phyloP scores from a whole-genome alignment of 2,113 vertebrate genomes.

The Thomomys bottae region DNA sequence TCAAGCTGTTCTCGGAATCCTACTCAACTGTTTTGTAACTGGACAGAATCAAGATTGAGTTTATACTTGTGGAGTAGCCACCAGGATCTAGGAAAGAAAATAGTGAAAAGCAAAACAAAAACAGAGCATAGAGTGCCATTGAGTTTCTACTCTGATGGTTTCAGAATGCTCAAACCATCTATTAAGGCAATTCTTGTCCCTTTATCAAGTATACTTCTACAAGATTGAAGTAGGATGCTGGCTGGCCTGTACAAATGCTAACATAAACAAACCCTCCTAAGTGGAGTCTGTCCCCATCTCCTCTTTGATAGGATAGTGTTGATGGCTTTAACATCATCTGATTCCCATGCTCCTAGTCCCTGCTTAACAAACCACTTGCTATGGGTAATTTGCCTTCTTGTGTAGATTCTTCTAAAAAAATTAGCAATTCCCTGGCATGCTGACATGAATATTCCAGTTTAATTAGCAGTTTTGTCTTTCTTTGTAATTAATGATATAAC shows the following conservation, averaged over 20 bases:
- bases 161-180: not conserved
- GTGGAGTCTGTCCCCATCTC: not conserved
- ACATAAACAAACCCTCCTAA: not conserved
- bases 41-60: not conserved
- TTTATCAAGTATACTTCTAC: not conserved
- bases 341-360: not conserved
- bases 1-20: not conserved
- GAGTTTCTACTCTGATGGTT: not conserved
- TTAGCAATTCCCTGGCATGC: constrained; percentile 33
- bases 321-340: not conserved
- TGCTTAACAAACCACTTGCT: not conserved
- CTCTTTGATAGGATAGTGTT: not conserved
- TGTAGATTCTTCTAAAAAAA: constrained; percentile 3
- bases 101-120: not conserved
- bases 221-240: not conserved
- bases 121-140: not conserved
- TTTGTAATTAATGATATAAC: constrained; percentile 55
- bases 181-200: not conserved
- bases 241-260: not conserved
- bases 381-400: constrained; percentile 22
- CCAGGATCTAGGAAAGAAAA: not conserved
- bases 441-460: constrained; percentile 43
- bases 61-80: not conserved
- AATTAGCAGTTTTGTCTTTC: constrained; percentile 60
- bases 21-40: constrained; percentile 23